Evolutionary conservation across 2,888 invertebrate species (phyloP).

Genomic region (Ametastegia equiseti): DNA sequence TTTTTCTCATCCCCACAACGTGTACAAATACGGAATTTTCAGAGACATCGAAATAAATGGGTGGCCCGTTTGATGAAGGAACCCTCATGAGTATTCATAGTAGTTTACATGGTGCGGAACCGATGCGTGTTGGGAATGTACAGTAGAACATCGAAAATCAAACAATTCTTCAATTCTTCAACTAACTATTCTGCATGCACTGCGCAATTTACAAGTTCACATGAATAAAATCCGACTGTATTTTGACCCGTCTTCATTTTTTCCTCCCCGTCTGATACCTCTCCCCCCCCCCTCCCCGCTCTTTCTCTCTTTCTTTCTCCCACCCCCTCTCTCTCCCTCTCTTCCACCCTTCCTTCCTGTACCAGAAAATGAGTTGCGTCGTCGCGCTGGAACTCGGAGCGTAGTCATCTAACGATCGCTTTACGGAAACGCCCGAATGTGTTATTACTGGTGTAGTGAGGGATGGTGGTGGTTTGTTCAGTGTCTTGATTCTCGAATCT

Average conservation of each 20-base stretch:
- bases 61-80: too few relatives aligned
- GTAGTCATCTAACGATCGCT: conserved; percentile 66
- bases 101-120: background rate
- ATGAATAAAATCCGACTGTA: background rate
- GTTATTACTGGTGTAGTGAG: conserved; percentile 49
- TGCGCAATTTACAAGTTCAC: background rate
- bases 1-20: too few relatives aligned
- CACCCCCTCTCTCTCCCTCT: background rate
- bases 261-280: background rate
- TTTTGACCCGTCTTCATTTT: conserved; percentile 27
- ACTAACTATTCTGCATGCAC: background rate
- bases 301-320: background rate
- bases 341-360: conserved; percentile 40
- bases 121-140: background rate
- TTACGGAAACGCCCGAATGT: conserved; percentile 67
- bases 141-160: background rate
- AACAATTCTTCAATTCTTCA: background rate
- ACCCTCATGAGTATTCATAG: too few relatives aligned
- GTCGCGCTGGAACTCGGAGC: conserved; percentile 47
- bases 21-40: too few relatives aligned
- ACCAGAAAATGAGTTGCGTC: conserved; percentile 49
- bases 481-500: conserved; percentile 38
- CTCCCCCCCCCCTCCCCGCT: background rate
- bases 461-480: conserved; percentile 31
- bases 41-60: too few relatives aligned